Evolutionary conservation across 2,797 vertebrate species (phyloP).

Genomic region (Gephyroberyx darwinii): DNA sequence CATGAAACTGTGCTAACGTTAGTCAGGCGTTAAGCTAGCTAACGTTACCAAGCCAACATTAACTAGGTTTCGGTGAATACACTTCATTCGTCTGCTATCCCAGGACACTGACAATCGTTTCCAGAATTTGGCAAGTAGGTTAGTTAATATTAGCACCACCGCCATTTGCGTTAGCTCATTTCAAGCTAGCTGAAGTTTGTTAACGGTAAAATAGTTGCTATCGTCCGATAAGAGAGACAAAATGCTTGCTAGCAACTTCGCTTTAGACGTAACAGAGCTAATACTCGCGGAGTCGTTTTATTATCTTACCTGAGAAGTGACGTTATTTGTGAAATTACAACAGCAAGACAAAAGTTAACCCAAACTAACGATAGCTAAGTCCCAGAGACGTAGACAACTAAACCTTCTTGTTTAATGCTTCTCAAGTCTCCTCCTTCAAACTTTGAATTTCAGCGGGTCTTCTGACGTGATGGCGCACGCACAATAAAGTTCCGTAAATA

Average conservation of each 20-base stretch:
- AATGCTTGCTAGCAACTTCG: neutral
- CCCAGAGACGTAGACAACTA: neutral
- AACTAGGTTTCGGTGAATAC: too few species aligned
- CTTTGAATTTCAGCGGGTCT: constrained; percentile 83
- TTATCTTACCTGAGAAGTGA: constrained; percentile 49
- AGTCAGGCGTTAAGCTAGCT: neutral
- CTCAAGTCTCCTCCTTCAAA: constrained; percentile 49
- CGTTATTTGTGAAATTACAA: neutral
- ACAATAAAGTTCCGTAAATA: constrained; percentile 18
- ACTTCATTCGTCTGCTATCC: too few species aligned
- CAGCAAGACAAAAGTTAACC: neutral
- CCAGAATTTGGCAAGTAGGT: neutral
- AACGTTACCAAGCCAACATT: neutral
- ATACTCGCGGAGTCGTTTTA: neutral
- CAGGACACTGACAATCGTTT: neutral
- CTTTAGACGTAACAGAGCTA: too few species aligned
- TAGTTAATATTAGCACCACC: neutral
- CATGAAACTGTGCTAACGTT: neutral
- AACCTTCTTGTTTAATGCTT: neutral
- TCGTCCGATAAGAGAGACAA: neutral
- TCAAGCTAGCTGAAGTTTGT: neutral
- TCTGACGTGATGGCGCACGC: constrained; percentile 34
- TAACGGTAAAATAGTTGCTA: neutral
- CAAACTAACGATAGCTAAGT: neutral
- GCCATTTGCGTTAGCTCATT: neutral